Conservation (phyloP, 2,113 vertebrate genomes). For the Microtus ochrogaster region DNA sequence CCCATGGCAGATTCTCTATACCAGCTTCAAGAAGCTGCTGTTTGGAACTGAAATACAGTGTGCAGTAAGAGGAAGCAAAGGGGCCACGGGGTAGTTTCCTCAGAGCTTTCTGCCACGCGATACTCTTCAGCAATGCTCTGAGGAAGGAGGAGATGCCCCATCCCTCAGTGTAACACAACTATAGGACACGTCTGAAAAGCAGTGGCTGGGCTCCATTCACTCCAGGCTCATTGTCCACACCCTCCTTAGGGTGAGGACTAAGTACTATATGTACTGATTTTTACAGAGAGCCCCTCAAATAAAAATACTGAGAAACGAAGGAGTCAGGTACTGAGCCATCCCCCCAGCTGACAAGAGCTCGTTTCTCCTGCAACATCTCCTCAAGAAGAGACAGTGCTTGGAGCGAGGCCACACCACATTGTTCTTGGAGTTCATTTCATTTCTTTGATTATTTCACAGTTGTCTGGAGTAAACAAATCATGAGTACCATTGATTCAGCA, state of each 20-base stretch:
- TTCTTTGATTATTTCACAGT: not conserved
- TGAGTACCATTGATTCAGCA: too few species aligned
- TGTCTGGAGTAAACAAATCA: not conserved
- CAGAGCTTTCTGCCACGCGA: not conserved
- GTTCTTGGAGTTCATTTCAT: not conserved
- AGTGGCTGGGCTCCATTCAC: not conserved
- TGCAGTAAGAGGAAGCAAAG: not conserved
- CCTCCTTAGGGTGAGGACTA: not conserved
- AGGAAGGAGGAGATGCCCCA: not conserved
- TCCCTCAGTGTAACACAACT: not conserved
- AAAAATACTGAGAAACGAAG: not conserved
- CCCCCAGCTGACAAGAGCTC: not conserved
- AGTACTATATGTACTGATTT: not conserved
- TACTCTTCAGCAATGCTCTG: not conserved
- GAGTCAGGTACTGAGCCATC: not conserved
- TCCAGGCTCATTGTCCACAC: not conserved
- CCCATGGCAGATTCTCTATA: not conserved
- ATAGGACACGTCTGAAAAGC: not conserved
- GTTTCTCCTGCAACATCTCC: not conserved
- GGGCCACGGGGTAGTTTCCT: not conserved
- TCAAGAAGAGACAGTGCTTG: not conserved
- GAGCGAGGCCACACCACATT: not conserved
- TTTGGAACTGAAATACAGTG: not conserved
- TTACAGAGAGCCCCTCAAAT: not conserved
- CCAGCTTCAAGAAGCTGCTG: not conserved